Evolutionary conservation across 2,113 vertebrate species (phyloP).

Genomic region (Burhinus oedicnemus): DNA sequence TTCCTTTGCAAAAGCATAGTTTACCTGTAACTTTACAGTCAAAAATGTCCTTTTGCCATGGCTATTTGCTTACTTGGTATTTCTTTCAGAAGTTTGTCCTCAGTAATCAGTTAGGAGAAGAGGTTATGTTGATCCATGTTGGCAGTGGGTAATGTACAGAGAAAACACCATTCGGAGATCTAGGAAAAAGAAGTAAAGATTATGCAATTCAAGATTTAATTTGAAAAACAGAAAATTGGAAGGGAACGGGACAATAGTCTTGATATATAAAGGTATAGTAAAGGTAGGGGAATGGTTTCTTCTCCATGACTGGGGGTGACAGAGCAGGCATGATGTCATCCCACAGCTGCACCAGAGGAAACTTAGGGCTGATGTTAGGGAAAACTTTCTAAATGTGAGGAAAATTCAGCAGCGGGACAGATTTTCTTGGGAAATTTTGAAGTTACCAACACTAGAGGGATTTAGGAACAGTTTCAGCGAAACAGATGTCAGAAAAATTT

Average conservation of each 20-base stretch:
- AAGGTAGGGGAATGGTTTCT: not conserved
- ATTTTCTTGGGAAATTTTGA: not conserved
- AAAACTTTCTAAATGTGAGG: not conserved
- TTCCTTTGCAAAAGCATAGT: not conserved
- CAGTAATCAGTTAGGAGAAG: not conserved
- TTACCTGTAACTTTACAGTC: not conserved
- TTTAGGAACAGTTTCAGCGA: not conserved
- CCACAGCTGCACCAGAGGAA: fast-evolving
- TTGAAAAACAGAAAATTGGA: not conserved
- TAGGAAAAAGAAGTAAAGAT: not conserved
- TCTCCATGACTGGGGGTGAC: not conserved
- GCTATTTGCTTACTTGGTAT: not conserved
- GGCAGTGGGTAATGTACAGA: not conserved
- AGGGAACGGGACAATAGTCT: not conserved
- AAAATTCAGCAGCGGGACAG: not conserved
- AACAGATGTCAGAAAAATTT: not conserved
- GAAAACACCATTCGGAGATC: not conserved
- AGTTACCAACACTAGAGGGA: not conserved
- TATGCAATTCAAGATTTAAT: not conserved
- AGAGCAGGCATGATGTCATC: not conserved
- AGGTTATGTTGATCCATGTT: not conserved
- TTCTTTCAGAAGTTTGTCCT: not conserved
- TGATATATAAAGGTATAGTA: not conserved
- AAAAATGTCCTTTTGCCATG: not conserved
- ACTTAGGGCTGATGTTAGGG: not conserved